phyloP scores from a whole-genome alignment of 2,113 vertebrate genomes.

The Paramormyrops kingsleyae region DNA sequence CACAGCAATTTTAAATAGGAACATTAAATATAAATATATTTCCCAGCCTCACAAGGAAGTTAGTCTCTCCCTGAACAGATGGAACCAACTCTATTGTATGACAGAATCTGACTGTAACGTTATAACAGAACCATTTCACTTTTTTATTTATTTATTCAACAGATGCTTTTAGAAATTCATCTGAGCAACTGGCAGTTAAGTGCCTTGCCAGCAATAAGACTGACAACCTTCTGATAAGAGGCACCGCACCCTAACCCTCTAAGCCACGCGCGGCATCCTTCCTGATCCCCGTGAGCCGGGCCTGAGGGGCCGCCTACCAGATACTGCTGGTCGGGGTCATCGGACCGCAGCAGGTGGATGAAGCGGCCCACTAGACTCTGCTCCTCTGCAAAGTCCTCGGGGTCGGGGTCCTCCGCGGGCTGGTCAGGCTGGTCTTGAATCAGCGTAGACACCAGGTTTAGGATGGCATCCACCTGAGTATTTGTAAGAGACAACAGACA shows the following conservation, averaged over 20 bases:
- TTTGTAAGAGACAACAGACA: not conserved
- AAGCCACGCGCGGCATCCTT: not conserved
- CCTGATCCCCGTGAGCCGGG: not conserved
- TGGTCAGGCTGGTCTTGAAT: slow-evolving; percentile 98
- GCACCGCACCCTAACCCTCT: not conserved
- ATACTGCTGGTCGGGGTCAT: slow-evolving; percentile 94
- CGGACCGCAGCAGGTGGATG: slow-evolving; percentile 88
- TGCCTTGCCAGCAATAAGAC: not conserved
- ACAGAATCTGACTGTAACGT: not conserved
- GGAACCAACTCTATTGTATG: not conserved
- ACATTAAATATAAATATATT: not conserved
- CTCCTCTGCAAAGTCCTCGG: slow-evolving; percentile 95
- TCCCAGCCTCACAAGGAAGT: not conserved
- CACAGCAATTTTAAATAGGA: not conserved
- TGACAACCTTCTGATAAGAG: not conserved
- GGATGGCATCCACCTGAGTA: slow-evolving; percentile 85
- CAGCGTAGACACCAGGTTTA: slow-evolving; percentile 86
- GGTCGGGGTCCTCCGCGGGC: slow-evolving; percentile 90
- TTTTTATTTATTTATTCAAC: not conserved
- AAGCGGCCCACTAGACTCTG: slow-evolving; percentile 94
- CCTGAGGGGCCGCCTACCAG: slow-evolving; percentile 56
- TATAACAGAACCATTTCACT: not conserved
- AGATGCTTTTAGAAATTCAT: not conserved
- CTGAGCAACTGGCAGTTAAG: not conserved
- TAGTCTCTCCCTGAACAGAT: not conserved